Evolutionary conservation across 2,113 vertebrate genomes (phyloP), one percentile per base, ranked within the genome.

Genomic region (Etia nguti): DNA sequence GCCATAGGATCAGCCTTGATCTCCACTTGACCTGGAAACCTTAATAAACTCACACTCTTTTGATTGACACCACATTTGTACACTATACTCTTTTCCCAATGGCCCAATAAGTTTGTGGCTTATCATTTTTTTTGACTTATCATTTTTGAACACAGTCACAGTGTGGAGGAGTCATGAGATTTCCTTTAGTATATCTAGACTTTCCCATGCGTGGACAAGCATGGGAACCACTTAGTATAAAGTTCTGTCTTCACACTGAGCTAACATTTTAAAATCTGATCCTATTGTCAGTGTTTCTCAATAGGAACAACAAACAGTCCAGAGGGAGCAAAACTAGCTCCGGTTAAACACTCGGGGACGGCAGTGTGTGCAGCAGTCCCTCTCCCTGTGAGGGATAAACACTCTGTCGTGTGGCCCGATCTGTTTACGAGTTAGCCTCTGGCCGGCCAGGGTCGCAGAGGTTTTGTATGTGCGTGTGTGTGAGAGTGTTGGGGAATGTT

Each of bases 321-420:
- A 38, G 20, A 80, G 83, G 84, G 80, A 82, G 70, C 70, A 26
- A 83, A 84, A 80, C 86, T 8, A 84, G 85, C 52, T 73, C 16
- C 2, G 54, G 83, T 81, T 36, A 54, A 86, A 89, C 84, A 79
- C 65, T 43, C 77, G 41, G 31, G 6, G 48, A 79, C 79, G 41
- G 81, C 81, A 16, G 57, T 10, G 43, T 82, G 55, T 81, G 82
- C 62, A 59, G 79, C 36, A 31, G 43, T 70, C 79, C 46, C n/a
- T 83, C 89, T 84, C 55, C n/a, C 90, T 22, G 31, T 52, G 81
- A 91, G 85, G 88, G 60, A 91, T 92, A 91, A 95, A 94, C 92
- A 92, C 79, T 62, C 65, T 13, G 86, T 90, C 85, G 90, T 90
- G 88, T 85, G 65, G 86, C 80, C 80, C 16, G 68, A 82, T 88